These are phyloP conservation scores for Limnephilus marmoratus DNA, from an alignment of 2,888 invertebrate genomes.

Conservation along the genomic window DNA sequence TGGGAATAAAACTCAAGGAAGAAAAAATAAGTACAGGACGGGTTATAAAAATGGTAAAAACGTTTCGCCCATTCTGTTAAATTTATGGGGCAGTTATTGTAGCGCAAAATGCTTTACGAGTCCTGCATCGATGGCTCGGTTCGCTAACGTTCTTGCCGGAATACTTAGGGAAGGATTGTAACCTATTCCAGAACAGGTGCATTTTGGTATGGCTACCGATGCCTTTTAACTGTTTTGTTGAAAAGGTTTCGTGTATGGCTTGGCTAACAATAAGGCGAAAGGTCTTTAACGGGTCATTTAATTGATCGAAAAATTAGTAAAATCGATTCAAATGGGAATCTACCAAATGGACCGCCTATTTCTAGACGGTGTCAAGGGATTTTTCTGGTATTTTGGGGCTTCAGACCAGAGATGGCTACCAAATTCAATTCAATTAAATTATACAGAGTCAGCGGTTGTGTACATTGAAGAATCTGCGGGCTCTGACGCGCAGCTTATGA, in stretches of 20 bases:
- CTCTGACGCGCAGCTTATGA: no score
- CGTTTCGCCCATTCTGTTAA: slow-evolving; percentile 60
- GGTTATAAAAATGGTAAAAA: slow-evolving; percentile 64
- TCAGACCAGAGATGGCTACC: no score
- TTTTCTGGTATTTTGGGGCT: no score
- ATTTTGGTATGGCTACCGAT: neutral
- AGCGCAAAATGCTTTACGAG: slow-evolving; percentile 63
- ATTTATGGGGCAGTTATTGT: slow-evolving; percentile 65
- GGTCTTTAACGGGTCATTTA: no score
- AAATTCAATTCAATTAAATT: no score
- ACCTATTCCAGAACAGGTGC: neutral
- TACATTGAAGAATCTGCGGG: no score
- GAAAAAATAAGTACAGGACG: slow-evolving; percentile 55
- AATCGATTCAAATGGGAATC: no score
- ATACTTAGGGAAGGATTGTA: slow-evolving; percentile 23
- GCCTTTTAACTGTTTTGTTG: neutral
- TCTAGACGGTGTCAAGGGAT: no score
- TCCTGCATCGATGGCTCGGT: slow-evolving; percentile 52
- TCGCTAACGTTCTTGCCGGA: slow-evolving; percentile 15
- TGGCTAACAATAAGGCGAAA: neutral
- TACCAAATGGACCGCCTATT: no score
- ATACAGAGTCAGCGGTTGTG: no score
- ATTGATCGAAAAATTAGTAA: neutral
- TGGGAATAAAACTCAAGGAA: slow-evolving; percentile 27
- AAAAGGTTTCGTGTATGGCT: neutral